Percentiles rank a stretch among this genome's conserved stretches.
Conservation (phyloP, 2,113 vertebrate species). For the Oenanthe melanoleuca region DNA sequence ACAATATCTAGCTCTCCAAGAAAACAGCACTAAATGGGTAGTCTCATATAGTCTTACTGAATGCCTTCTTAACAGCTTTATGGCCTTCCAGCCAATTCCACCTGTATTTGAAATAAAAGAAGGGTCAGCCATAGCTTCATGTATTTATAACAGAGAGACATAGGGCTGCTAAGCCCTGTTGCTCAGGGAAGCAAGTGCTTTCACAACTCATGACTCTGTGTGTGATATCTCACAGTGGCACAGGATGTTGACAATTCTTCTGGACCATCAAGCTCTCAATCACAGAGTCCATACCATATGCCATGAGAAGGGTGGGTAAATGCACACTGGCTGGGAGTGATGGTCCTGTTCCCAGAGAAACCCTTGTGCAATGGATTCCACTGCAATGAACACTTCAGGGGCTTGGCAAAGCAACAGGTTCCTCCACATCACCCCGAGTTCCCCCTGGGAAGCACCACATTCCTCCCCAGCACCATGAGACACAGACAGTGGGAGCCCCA, state of each 20-base stretch:
- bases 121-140: background rate
- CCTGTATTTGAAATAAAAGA: background rate
- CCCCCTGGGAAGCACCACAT: accelerated
- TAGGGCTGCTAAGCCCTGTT: background rate
- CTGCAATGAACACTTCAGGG: background rate
- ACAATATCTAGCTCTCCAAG: background rate
- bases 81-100: background rate
- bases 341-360: background rate
- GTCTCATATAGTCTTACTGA: background rate
- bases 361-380: background rate
- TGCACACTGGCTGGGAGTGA: background rate
- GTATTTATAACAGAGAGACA: background rate
- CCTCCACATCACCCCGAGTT: background rate
- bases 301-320: background rate
- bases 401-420: background rate
- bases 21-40: background rate
- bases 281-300: background rate
- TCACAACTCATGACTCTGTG: background rate
- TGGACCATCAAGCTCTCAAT: background rate
- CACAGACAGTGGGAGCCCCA: background rate
- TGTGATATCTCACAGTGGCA: background rate
- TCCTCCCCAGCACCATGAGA: background rate
- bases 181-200: background rate
- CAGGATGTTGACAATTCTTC: background rate
- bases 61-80: background rate